phyloP scores from a whole-genome alignment of 2,888 invertebrate genomes.

The Ichneumoninae sp. region DNA sequence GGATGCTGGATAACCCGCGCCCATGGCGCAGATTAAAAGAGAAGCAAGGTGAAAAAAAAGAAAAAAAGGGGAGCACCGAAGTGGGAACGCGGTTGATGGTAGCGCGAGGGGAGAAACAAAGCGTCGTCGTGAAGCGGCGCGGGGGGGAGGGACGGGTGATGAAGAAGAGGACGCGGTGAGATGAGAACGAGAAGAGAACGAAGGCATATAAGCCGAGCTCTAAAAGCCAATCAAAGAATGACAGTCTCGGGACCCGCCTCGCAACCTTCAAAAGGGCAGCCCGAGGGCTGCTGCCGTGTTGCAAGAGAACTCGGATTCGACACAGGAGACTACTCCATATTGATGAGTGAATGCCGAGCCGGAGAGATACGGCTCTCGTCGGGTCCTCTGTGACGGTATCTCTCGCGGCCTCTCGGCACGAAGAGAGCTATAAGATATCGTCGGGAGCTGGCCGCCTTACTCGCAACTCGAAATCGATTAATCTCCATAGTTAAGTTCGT shows the following conservation, averaged over 20 bases:
- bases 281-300: slow-evolving; percentile 78
- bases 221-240: slow-evolving; percentile 83
- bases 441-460: slow-evolving; percentile 3
- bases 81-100: slow-evolving; percentile 54
- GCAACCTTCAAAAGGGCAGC: slow-evolving; percentile 81
- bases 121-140: slow-evolving; percentile 32
- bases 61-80: slow-evolving; percentile 50
- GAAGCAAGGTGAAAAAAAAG: slow-evolving; percentile 49
- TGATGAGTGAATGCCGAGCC: slow-evolving; percentile 78
- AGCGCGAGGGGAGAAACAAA: slow-evolving; percentile 58
- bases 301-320: slow-evolving; percentile 75
- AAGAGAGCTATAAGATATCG: slow-evolving; percentile 12
- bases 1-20: slow-evolving; percentile 42
- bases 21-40: slow-evolving; percentile 72
- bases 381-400: slow-evolving; percentile 42
- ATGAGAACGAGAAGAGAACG: slow-evolving; percentile 70
- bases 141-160: slow-evolving; percentile 4
- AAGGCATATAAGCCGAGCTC: slow-evolving; percentile 57
- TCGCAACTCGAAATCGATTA: background rate
- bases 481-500: background rate
- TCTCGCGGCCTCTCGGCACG: background rate
- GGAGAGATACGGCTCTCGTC: slow-evolving; percentile 44
- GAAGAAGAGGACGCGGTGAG: slow-evolving; percentile 55
- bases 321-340: slow-evolving; percentile 81
- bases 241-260: slow-evolving; percentile 81